A percentile compares a stretch with the other conserved stretches of the same genome.
Conservation (phyloP, 2,888 invertebrate genomes). For the Limnephilus rhombicus region DNA sequence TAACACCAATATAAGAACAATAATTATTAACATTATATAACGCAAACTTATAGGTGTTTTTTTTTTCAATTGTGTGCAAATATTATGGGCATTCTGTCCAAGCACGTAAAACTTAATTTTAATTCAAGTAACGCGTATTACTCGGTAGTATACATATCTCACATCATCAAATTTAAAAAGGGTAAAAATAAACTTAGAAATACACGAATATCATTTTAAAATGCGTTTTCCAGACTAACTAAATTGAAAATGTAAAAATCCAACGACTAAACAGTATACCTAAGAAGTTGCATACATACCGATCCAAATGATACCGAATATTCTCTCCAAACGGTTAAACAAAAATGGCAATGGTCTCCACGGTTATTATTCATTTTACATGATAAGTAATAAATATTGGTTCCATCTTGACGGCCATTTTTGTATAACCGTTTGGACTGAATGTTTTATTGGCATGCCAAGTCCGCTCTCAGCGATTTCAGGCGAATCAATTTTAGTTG, state of each 20-base stretch:
- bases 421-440: no score
- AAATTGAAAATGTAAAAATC: neutral
- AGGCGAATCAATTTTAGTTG: no score
- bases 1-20: neutral
- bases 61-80: neutral
- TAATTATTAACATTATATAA: neutral
- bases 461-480: no score
- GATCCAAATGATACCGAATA: no score
- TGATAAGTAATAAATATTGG: no score
- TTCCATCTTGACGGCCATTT: no score
- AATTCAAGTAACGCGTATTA: neutral
- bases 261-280: no score
- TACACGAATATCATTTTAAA: neutral
- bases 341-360: no score
- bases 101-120: neutral
- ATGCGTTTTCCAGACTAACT: neutral
- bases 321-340: no score
- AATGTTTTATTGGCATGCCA: no score
- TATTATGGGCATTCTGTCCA: neutral
- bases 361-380: no score
- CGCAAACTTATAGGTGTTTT: neutral
- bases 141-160: neutral
- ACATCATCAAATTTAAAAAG: neutral
- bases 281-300: no score
- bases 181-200: neutral